Base-by-base conservation (phyloP, 1,140 invertebrate genomes). In the Drosophila truncata region DNA sequence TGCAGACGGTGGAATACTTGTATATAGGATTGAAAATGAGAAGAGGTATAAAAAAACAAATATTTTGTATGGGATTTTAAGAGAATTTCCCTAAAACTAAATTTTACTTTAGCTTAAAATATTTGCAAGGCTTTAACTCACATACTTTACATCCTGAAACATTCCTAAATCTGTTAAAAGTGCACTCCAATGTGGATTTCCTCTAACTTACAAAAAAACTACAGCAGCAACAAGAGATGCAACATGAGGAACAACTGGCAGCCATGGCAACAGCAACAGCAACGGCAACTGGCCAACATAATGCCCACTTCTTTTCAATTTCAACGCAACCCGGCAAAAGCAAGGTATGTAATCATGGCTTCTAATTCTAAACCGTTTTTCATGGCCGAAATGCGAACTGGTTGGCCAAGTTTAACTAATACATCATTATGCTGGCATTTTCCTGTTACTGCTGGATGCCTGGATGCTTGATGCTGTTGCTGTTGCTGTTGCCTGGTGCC, bases 331-430 rank as follows among this genome's bases (percentile, higher is more conserved):
- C 69, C 31, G 31, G 49, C 65, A 35, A 23, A 41, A 42, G 49
- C 35, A 50, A 42, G 60, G 58, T 67, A 88, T 88, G 81, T 88
- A 88, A 88, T 88, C 84, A 88, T 67, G 73, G 80, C 73, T 87
- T 69, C 84, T 88, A 88, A 88, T 88, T 88, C 84, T 90, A 90
- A 88, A 75, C 80, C 85, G 84, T 88, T 84, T 88, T 88, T 88
- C 85, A 88, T 88, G 84, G 84, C 85, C 84, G 81, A 88, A 88
- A 88, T 88, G 81, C 78, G 78, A 88, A 88, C 84, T 86, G 84
- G 84, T 88, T 87, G 80, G 80, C 61, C 85, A 88, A 80, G 76
- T 90, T 84, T 88, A 88, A 90, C 85, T 88, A 90, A 88, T 88
- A 90, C 85, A 88, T 88, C 85, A 88, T 88, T 88, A 88, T 69